Percentiles rank a stretch among this genome's conserved stretches.
These are phyloP conservation scores for Cryptocephalus moraei DNA, from an alignment of 2,888 invertebrate genomes.

Conservation along the genomic window DNA sequence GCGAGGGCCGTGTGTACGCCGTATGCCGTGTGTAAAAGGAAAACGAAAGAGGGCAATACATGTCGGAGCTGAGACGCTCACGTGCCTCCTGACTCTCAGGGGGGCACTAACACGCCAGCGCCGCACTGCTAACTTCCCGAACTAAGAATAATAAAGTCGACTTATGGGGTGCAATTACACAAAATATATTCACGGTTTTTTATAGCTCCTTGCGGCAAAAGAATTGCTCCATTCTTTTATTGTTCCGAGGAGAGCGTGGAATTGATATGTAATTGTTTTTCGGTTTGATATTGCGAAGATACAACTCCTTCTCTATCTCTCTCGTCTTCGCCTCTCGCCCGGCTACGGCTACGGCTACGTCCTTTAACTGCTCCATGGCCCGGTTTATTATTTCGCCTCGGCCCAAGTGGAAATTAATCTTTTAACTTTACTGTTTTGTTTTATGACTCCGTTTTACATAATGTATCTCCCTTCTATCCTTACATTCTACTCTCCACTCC, in stretches of 20 bases:
- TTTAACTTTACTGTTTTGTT: constrained; percentile 6
- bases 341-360: constrained; percentile 2
- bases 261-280: constrained; percentile 41
- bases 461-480: background rate
- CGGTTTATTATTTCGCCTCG: constrained; percentile 12
- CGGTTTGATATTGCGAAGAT: constrained; percentile 26
- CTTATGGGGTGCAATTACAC: constrained; percentile 41
- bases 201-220: constrained; percentile 41
- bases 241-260: constrained; percentile 34
- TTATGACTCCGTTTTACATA: background rate
- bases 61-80: background rate
- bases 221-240: constrained; percentile 40
- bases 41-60: background rate
- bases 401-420: constrained; percentile 13
- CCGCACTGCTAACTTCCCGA: constrained; percentile 31
- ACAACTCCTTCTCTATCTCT: constrained; percentile 20
- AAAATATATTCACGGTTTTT: constrained; percentile 43
- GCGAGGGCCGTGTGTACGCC: background rate
- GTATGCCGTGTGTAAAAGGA: background rate
- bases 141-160: constrained; percentile 40
- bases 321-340: background rate
- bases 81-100: constrained; percentile 21
- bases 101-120: constrained; percentile 38
- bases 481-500: no score
- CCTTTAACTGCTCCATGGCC: constrained; percentile 9